Evolutionary conservation across 2,113 vertebrate genomes (phyloP), one percentile per base, ranked within the genome.

Genomic region (Spheniscus mendiculus): DNA sequence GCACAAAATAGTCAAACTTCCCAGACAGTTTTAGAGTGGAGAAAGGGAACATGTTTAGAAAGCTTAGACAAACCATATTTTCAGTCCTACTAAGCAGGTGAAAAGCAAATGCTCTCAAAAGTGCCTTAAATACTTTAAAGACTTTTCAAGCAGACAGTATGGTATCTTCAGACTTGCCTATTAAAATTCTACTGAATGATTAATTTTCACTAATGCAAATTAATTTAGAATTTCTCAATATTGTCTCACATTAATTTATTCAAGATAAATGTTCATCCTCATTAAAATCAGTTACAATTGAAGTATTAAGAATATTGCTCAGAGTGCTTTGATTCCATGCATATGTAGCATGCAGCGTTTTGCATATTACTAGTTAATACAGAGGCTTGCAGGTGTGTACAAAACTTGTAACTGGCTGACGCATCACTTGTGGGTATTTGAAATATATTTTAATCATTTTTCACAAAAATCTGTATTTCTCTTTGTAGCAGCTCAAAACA

Each of bases 181-280:
- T 86, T 86, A 80, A 86, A 92, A 93, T 81, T 88, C 63, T 71
- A 78, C 55, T 27, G 59, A 93, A 80, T 66, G 6, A 62, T 78
- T 91, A 70, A 88, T 94, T 93, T 91, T 66, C 45, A 66, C 32
- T 83, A 78, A 79, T 55, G 83, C 71, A 92, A 92, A 89, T 86
- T 88, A 49, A 92, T 92, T 85, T 86, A 38, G 38, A 47, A 50
- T 90, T 95, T 66, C 82, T 95, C 82, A 86, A 80, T 94, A 92
- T 78, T 95, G 62, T 83, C 47, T 95, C 70, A 83, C 9, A 13
- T 92, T 73, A 92, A 92, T 89, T 90, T 93, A 94, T 86, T 94
- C 88, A 92, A 80, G 67, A 62, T 38, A 92, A 96, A 90, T 55
- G 27, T 52, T 95, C 79, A 65, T 73, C 55, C 53, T 74, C 10